A percentile compares a stretch with the other conserved stretches of the same genome.
Conservation (phyloP, 2,113 vertebrate species). For the Clarias gariepinus region DNA sequence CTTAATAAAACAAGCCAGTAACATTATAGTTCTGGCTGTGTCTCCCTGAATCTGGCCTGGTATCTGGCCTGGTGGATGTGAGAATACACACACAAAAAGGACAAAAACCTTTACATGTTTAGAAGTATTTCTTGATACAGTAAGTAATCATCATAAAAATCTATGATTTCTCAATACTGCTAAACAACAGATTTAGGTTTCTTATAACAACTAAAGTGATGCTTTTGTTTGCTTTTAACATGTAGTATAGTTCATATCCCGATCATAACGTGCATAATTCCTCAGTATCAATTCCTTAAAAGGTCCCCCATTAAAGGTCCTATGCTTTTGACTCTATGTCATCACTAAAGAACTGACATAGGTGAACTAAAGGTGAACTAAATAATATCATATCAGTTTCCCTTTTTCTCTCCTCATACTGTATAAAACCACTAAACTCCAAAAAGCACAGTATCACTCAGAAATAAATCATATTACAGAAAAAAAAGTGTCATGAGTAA, state of each 20-base stretch:
- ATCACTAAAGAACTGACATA: no score
- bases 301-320: background rate
- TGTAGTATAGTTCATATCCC: background rate
- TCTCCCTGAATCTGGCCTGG: background rate
- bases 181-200: background rate
- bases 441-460: background rate
- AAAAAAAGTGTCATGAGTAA: background rate
- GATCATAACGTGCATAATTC: background rate
- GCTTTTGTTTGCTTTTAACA: no score
- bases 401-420: background rate
- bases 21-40: background rate
- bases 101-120: no score
- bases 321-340: background rate
- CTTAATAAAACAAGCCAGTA: slow-evolving; percentile 23
- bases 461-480: background rate
- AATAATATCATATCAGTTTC: background rate
- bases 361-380: no score
- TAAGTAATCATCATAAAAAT: background rate
- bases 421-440: background rate
- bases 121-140: background rate
- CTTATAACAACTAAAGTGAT: no score
- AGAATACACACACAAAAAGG: background rate
- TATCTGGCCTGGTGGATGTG: background rate
- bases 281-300: background rate
- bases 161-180: background rate